phyloP scores from a whole-genome alignment of 1,140 invertebrate genomes.

The Aphelenchoides avenae region DNA sequence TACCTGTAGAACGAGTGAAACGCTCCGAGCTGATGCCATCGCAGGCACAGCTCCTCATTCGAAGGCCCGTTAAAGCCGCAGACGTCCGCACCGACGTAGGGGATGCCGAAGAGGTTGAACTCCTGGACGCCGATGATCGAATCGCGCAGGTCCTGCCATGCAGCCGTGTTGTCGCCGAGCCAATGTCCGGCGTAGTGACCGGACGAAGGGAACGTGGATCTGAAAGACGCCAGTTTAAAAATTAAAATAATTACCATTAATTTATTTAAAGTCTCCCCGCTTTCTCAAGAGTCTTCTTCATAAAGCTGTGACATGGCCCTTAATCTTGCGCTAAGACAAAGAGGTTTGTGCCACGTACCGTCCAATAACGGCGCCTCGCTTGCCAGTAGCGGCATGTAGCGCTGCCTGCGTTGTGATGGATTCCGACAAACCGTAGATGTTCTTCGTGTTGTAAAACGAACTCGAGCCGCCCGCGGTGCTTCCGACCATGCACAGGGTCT shows the following conservation, averaged over 20 bases:
- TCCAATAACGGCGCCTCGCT: too few species aligned
- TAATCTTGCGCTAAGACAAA: too few species aligned
- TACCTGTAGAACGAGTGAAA: conserved; percentile 61
- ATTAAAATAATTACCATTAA: too few species aligned
- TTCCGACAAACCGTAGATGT: conserved; percentile 74
- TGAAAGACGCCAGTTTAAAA: too few species aligned
- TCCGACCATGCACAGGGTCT: conserved; percentile 78
- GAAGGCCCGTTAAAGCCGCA: not conserved
- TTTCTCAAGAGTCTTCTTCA: too few species aligned
- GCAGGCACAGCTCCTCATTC: too few species aligned
- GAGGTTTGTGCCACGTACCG: conserved; percentile 34
- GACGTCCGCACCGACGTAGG: too few species aligned
- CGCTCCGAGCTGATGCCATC: too few species aligned
- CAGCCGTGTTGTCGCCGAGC: conserved; percentile 63
- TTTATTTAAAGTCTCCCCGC: too few species aligned
- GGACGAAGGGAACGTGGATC: conserved; percentile 65
- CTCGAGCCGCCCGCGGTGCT: conserved; percentile 65
- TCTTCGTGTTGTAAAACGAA: conserved; percentile 71
- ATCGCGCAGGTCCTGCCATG: conserved; percentile 61
- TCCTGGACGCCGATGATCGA: conserved; percentile 64
- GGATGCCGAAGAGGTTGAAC: conserved; percentile 32
- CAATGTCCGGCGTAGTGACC: too few species aligned
- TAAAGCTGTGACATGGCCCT: too few species aligned
- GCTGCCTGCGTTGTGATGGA: conserved; percentile 71
- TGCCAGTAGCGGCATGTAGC: conserved; percentile 62